Percentiles rank a stretch among this genome's conserved stretches.
Evolutionary conservation across 2,113 vertebrate genomes (phyloP).

Genomic region (Callochromis pleurospilus): DNA sequence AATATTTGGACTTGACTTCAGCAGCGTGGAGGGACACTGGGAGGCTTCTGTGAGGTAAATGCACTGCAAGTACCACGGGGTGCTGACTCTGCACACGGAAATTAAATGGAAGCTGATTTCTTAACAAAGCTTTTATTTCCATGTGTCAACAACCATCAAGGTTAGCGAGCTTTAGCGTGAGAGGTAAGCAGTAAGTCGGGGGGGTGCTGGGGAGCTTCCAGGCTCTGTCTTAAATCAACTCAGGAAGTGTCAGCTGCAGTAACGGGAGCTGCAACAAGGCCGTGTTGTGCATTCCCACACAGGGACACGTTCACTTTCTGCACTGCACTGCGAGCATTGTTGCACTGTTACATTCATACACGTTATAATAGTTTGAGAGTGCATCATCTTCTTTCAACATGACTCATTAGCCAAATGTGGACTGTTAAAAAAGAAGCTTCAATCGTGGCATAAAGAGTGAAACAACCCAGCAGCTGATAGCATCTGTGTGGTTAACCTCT

Average conservation of each 20-base stretch:
- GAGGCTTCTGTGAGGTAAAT: not conserved
- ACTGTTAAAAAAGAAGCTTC: not conserved
- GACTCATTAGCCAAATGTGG: not conserved
- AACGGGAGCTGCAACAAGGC: not conserved
- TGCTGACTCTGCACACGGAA: not conserved
- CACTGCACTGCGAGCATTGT: not conserved
- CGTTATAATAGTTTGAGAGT: not conserved
- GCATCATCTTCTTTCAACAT: not conserved
- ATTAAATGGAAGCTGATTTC: not conserved
- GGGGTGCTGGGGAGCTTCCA: not conserved
- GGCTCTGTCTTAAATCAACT: not conserved
- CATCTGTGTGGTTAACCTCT: rapidly evolving
- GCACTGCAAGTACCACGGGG: not conserved
- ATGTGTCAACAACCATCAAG: not conserved
- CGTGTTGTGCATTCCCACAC: not conserved
- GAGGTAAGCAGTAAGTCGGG: not conserved
- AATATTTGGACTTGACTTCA: not conserved
- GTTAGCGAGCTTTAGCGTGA: not conserved
- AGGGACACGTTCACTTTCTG: not conserved
- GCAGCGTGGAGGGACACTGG: not conserved
- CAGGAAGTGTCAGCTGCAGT: not conserved
- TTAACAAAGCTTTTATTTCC: not conserved
- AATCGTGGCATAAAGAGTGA: not conserved
- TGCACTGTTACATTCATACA: not conserved
- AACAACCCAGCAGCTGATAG: not conserved